phyloP scores from a whole-genome alignment of 2,888 invertebrate species.

The Idaea dimidiata region DNA sequence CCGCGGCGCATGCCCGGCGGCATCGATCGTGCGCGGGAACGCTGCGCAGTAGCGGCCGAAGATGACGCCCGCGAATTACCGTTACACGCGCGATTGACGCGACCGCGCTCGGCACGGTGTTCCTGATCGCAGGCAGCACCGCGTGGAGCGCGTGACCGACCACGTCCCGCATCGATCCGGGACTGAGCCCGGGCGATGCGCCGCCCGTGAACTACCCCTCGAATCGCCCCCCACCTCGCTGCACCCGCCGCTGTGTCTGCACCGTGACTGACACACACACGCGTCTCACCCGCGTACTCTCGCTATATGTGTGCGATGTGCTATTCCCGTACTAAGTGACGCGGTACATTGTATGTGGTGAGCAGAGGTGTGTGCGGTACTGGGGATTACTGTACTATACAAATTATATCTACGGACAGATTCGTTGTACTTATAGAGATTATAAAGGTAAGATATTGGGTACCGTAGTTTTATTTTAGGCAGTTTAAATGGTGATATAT shows the following conservation, averaged over 20 bases:
- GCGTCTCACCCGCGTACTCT: constrained; percentile 25
- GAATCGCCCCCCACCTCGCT: constrained; percentile 27
- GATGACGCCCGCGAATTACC: constrained; percentile 4
- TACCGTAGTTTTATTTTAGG: neutral
- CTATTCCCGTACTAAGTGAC: constrained; percentile 19
- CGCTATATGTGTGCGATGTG: constrained; percentile 20
- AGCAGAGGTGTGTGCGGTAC: constrained; percentile 15
- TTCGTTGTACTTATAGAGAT: neutral
- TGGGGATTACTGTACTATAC: constrained; percentile 8
- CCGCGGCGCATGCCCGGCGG: constrained; percentile 43
- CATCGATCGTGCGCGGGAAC: constrained; percentile 42
- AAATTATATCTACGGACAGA: constrained; percentile 7
- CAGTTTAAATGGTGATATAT: neutral
- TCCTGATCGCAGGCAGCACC: constrained; percentile 50
- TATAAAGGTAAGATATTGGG: neutral
- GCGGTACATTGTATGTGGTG: constrained; percentile 22
- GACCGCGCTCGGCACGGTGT: constrained; percentile 63
- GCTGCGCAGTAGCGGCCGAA: constrained; percentile 27
- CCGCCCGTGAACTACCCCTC: constrained; percentile 34
- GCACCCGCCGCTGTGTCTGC: constrained; percentile 38
- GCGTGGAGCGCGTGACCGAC: constrained; percentile 25
- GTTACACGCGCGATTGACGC: constrained; percentile 71
- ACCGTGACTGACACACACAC: constrained; percentile 38
- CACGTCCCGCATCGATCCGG: constrained; percentile 12
- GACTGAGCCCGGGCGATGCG: constrained; percentile 21